Base-by-base conservation (phyloP, 2,797 vertebrate genomes). In the Acipenser transmontanus region DNA sequence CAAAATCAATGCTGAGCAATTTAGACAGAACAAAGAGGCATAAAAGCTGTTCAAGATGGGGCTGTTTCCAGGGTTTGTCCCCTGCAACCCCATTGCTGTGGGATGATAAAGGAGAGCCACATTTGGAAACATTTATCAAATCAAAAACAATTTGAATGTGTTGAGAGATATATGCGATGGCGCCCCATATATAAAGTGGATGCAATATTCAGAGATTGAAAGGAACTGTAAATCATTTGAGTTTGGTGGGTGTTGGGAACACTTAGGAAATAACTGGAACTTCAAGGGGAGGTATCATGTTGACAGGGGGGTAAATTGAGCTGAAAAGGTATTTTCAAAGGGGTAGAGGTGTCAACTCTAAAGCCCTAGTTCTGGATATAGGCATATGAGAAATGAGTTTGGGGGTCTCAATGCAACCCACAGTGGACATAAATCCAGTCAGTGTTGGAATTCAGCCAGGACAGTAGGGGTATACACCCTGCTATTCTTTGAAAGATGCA, bases 71-170 rank as follows among this genome's bases (percentile, higher is more conserved):
- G 61, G 62, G n/a, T 68, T 76, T 81, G 76, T 78, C 72, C 74
- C 75, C 77, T 71, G 20, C 66, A 74, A 68, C 64, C 63, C 65
- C 69, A 61, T 60, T 70, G 73, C 74, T 77, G 78, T 80, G 81
- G 78, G 54, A n/a, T 13, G 14, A 57, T 57, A 57, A 11, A n/a
- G 12, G 54, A 57, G 9, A 57, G 54, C 34, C 62, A 76, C 77
- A 77, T 80, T 80, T 79, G 81, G 78, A 77, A 73, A 65, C 74
- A 73, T 77, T 83, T 80, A 81, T 34, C 80, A 13, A 57, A 57
- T 57, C 54, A 7, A 0, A 5, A 73, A 74, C 82, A 80, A 83
- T 82, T 78, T 80, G 78, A 77, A 74, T 64, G 75, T 76, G 77
- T 74, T 79, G 80, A 82, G 77, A 77, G 80, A 84, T 79, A 73